Base-by-base conservation (phyloP, 1,140 invertebrate genomes). In the Hycleus phaleratus region DNA sequence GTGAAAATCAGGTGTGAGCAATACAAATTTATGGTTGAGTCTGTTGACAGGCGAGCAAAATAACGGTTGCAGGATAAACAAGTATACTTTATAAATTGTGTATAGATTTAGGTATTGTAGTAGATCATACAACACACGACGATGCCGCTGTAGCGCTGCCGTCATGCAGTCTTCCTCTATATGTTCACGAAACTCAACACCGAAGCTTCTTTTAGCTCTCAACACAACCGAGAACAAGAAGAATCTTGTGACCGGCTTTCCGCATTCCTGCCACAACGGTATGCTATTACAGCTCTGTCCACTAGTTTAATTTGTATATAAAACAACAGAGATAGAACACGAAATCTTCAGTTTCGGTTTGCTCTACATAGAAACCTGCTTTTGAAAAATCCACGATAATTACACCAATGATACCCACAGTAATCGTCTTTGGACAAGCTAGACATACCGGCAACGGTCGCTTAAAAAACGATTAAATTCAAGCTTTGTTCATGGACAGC, bases 311-410 rank as follows among this genome's bases (percentile, higher is more conserved):
- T 32, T 32, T 7, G 32, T 32, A 7, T 32, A 32, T 32, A 32
- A 32, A 32, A 32, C 4, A 32, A 32, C 32, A 7, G 32, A 4
- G 32, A 32, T 7, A 18, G 32, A 4, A 32, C 32, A 32, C 18
- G 18, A 18, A 18, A 18, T 18, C 18, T 32, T 5, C 32, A 4
- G 32, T 5, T 32, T 5, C 32, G 4, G 7, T 32, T 5, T 32
- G 46, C 51, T 53, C 51, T 45, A 53, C 44, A 53, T 53, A 46
- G 51, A 53, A 53, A 53, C 38, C 42, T 53, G 51, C 51, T 53
- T 46, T 45, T 53, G 51, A 53, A 53, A 53, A 53, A 53, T 53
- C 51, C 18, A 32, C 42, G 46, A 26, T 53, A 53, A 53, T 53
- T 53, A 43, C 38, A 32, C 32, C 32, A 7, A 32, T 7, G 32